Percentiles rank a stretch among this genome's conserved stretches.
Conservation (phyloP, 2,797 vertebrate species). For the Acanthurus tractus region DNA sequence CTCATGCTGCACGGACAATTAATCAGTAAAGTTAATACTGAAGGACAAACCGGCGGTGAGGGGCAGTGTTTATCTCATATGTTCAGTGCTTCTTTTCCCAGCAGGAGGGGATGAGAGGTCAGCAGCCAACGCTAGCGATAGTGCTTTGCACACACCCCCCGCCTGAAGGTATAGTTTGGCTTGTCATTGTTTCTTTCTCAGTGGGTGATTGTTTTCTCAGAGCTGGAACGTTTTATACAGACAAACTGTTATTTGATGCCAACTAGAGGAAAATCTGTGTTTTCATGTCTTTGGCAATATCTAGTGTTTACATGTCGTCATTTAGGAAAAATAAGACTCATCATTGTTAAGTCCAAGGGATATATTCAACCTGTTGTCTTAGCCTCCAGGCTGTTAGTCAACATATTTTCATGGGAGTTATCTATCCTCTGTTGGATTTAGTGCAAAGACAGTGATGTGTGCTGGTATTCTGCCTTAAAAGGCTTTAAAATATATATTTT, state of each 20-base stretch:
- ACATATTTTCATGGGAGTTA: conserved; percentile 40
- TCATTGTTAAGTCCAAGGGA: conserved; percentile 29
- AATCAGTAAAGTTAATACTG: conserved; percentile 76
- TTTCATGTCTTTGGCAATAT: too few relatives aligned
- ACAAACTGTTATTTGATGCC: conserved; percentile 19
- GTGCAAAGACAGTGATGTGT: conserved; percentile 21
- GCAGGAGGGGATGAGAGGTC: conserved; percentile 53
- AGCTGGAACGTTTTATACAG: conserved; percentile 26
- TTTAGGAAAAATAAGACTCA: conserved; percentile 17
- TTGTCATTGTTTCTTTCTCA: conserved; percentile 21
- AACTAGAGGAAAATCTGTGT: neutral
- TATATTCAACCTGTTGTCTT: conserved; percentile 41
- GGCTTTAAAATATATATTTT: conserved; percentile 30
- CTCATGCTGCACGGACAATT: conserved; percentile 68
- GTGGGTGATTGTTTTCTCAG: conserved; percentile 23
- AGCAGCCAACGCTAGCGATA: conserved; percentile 8
- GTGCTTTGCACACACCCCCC: conserved; percentile 16
- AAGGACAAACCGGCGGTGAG: conserved; percentile 79
- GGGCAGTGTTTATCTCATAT: conserved; percentile 79
- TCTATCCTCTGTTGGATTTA: conserved; percentile 29
- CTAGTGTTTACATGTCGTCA: conserved; percentile 36
- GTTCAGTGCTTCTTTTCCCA: conserved; percentile 63
- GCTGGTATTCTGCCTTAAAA: conserved; percentile 29
- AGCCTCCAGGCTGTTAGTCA: conserved; percentile 47
- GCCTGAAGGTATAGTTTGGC: conserved; percentile 43